phyloP scores from a whole-genome alignment of 2,113 vertebrate genomes.

The Danio rerio region DNA sequence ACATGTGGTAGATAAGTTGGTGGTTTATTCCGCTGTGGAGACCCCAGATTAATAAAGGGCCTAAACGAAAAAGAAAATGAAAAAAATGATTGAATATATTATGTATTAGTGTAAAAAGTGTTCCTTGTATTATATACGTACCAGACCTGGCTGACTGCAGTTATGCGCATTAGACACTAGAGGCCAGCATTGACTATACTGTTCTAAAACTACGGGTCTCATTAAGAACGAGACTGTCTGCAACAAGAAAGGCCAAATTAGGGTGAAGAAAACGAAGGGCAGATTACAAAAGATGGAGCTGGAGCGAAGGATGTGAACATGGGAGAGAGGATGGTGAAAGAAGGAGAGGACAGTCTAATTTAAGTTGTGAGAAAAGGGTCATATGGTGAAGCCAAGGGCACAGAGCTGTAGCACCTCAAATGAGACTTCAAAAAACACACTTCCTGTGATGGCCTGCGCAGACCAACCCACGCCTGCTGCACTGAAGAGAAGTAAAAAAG shows the following conservation, averaged over 20 bases:
- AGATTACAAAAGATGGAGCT: conserved; percentile 4
- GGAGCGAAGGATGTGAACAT: background rate
- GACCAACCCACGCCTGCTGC: background rate
- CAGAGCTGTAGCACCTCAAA: conserved; percentile 19
- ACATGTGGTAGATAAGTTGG: too few relatives aligned
- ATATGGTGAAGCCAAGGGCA: background rate
- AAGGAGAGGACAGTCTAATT: conserved; percentile 25
- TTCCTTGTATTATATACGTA: too few relatives aligned
- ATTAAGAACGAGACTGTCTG: background rate
- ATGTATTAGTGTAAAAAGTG: too few relatives aligned
- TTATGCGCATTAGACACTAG: conserved; percentile 12
- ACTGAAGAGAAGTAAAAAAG: background rate
- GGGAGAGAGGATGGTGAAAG: background rate
- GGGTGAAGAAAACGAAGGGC: conserved; percentile 4
- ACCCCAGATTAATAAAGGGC: too few relatives aligned
- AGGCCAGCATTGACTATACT: conserved; percentile 36
- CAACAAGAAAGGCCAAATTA: background rate
- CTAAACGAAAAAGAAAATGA: too few relatives aligned
- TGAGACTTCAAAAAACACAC: conserved; percentile 20
- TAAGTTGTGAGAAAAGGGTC: conserved; percentile 40
- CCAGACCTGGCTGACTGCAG: conserved; percentile 2
- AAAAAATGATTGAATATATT: too few relatives aligned
- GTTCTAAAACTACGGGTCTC: background rate
- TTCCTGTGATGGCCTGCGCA: conserved; percentile 9
- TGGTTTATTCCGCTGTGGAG: too few relatives aligned